These are phyloP conservation scores for Chymomyza costata DNA, from an alignment of 1,140 invertebrate species.

Conservation along the genomic window DNA sequence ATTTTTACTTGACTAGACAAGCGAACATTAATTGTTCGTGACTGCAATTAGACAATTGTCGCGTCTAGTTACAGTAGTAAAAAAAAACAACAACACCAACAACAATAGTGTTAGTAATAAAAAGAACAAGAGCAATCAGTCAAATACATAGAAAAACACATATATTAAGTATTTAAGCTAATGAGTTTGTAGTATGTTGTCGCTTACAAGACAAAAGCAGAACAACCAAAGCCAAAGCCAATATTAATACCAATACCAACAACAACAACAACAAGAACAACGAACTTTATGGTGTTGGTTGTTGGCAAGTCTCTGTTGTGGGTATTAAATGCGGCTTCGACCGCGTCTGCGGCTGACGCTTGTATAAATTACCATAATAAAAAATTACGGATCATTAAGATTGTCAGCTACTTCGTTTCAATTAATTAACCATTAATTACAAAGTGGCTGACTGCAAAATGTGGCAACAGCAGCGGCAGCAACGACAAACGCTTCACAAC, in stretches of 20 bases:
- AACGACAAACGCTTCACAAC: neutral
- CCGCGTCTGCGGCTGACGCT: conserved; percentile 28
- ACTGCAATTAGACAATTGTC: conserved; percentile 70
- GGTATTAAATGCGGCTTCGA: conserved; percentile 23
- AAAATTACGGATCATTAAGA: conserved; percentile 73
- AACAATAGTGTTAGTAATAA: too few species aligned
- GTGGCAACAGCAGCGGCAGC: conserved; percentile 51
- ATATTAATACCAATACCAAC: conserved; percentile 15
- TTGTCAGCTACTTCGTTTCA: conserved; percentile 73
- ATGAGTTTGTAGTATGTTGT: conserved; percentile 65
- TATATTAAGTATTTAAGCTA: conserved; percentile 28
- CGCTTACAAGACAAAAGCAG: conserved; percentile 43
- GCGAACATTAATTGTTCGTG: conserved; percentile 68
- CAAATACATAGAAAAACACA: neutral
- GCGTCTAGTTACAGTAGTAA: conserved; percentile 35
- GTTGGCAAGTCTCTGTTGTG: conserved; percentile 28
- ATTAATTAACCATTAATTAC: conserved; percentile 74
- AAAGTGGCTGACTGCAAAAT: conserved; percentile 65
- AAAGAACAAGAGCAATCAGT: neutral
- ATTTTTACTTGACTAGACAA: conserved; percentile 25
- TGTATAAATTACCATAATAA: conserved; percentile 74
- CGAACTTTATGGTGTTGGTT: conserved; percentile 56
- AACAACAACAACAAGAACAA: conserved; percentile 8
- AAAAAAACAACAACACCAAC: neutral
- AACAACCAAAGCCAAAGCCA: conserved; percentile 12